Conservation (phyloP, 1,140 invertebrate genomes). For the Drosophila parvula region DNA sequence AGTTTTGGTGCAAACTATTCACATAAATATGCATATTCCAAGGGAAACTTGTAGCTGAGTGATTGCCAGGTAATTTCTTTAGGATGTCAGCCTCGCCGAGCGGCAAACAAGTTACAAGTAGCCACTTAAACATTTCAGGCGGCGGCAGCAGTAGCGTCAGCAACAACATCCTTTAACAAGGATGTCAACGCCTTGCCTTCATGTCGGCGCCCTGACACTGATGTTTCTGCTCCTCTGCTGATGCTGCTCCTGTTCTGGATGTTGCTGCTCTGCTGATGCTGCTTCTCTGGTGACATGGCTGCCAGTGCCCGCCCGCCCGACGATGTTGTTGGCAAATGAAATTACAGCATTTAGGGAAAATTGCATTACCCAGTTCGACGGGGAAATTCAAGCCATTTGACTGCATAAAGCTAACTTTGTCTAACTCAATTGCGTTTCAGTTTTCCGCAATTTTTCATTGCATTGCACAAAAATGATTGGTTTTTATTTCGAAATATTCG, state of each 20-base stretch:
- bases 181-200: constrained; percentile 37
- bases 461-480: constrained; percentile 23
- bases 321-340: constrained; percentile 52
- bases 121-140: constrained; percentile 40
- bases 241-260: background rate
- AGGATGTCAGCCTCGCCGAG: constrained; percentile 26
- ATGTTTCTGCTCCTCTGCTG: constrained; percentile 11
- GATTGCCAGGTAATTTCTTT: constrained; percentile 34
- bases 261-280: too few relatives aligned
- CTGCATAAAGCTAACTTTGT: constrained; percentile 28
- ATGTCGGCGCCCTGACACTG: constrained; percentile 32
- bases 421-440: constrained; percentile 18
- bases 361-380: constrained; percentile 50
- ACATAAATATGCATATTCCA: constrained; percentile 1
- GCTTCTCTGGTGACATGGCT: constrained; percentile 2
- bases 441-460: background rate
- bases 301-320: background rate
- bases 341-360: constrained; percentile 64
- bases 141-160: constrained; percentile 25
- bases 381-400: constrained; percentile 21
- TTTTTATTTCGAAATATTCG: constrained; percentile 39
- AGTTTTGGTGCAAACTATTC: constrained; percentile 7
- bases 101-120: constrained; percentile 45
- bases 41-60: constrained; percentile 8
- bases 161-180: constrained; percentile 39